Base-by-base conservation (phyloP, 1,140 invertebrate genomes). In the Cyrtorhinus lividipennis region DNA sequence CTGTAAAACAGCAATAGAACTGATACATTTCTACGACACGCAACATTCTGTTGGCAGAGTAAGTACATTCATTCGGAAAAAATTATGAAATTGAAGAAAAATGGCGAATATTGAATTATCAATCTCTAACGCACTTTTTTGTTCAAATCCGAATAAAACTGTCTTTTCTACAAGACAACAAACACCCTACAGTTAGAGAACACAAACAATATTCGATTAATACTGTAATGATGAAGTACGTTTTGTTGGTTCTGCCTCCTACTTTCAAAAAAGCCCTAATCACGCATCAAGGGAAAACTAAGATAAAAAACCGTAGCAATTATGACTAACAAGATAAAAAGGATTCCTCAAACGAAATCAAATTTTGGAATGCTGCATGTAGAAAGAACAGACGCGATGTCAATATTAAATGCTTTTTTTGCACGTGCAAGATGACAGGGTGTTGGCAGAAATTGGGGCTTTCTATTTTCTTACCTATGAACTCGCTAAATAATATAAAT, bases 121-220 rank as follows among this genome's bases (percentile, higher is more conserved):
- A 10, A 53, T 20, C 10, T 20, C 20, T 53, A 13, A 53, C 8
- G 20, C 48, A 53, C 10, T 10, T 10, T 53, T 13, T 10, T 53
- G 8, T 53, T 53, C 10, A 8, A 8, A 10, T 20, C 5, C 10
- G 48, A 53, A 53, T 5, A 5, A 53, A 53, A 22, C 48, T 53
- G 48, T 53, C 48, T 53, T 53, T 53, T 53, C 48, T 53, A 53
- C n/a, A n/a, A n/a, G n/a, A n/a, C n/a, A n/a, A 53, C 48, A 53
- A 8, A 5, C 48, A 8, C 8, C 48, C 20, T 15, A 53, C 10
- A 15, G 10, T 53, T 13, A 8, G 20, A 53, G 20, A 12, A 53
- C 10, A 8, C 8, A 53, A 10, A 13, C 20, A 53, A 53, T 53
- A 53, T 20, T 53, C 10, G 8, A 53, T 53, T 53, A 15, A 53